Base-by-base conservation (phyloP, 2,797 vertebrate species). In the Acestrorhynchus altus region DNA sequence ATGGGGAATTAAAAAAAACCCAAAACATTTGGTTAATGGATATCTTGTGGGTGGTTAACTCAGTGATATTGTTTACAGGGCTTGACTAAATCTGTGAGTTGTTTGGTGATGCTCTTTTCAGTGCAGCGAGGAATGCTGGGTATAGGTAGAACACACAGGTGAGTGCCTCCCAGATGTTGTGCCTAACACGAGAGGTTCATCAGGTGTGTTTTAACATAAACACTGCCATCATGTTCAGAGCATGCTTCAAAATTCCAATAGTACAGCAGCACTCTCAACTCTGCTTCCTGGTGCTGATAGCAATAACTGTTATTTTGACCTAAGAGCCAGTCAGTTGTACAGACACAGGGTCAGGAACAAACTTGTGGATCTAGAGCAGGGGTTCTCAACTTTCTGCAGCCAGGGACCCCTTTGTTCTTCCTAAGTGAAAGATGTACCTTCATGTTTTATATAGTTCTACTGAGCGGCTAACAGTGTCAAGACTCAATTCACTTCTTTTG, bases 181-280 rank as follows among this genome's bases (percentile, higher is more conserved):
- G 11, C 10, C 54, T 57, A 15, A 57, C 54, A 24, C 28, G 11
- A 28, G 22, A 24, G 52, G 8, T n/a, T 4, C 52, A 20, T 56
- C 54, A 57, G 54, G 54, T 57, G 54, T 57, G 54, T 57, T 57
- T 26, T 57, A 28, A 28, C 54, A 28, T 57, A 57, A 28, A 57
- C 22, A 57, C 12, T 15, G 2, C 54, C 54, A 28, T 28, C 54
- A 57, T 28, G 22, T 56, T 26, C 22, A 56, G 22, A 26, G 52
- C 11, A 16, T 57, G 44, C 39, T 65, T 22, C 39, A 13, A 22
- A 44, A 44, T 12, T 13, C 22, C 35, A 63, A 39, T 8, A 24
- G 18, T 35, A 11, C n/a, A 20, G 31, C 9, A 61, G 59, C 1
- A 9, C 35, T 40, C 35, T 40, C 40, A n/a, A 31, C 8, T 8